phyloP scores from a whole-genome alignment of 2,113 vertebrate genomes.

The Oplegnathus fasciatus region DNA sequence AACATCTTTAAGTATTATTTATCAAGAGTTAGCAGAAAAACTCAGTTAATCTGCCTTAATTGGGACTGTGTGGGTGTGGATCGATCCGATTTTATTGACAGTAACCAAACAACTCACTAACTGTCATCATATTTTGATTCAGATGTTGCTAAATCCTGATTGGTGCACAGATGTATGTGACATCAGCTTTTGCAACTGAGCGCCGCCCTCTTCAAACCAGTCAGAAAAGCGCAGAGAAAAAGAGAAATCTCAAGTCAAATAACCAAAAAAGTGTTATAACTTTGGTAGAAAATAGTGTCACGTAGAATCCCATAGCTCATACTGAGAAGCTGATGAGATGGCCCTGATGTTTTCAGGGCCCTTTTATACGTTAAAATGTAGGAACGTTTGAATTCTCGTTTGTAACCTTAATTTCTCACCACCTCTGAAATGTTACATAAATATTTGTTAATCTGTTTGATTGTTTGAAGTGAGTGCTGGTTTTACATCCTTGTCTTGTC shows the following conservation, averaged over 20 bases:
- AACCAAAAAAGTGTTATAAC: neutral
- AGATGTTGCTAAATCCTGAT: neutral
- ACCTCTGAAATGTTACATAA: neutral
- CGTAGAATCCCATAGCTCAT: neutral
- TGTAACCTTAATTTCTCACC: neutral
- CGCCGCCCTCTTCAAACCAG: neutral
- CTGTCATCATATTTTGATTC: neutral
- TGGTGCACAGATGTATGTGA: neutral
- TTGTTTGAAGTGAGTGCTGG: neutral
- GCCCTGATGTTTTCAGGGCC: neutral
- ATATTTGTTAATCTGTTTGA: neutral
- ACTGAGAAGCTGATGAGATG: neutral
- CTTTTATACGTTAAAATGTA: neutral
- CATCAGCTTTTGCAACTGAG: too few species aligned
- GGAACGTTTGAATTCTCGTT: neutral
- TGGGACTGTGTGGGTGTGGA: neutral
- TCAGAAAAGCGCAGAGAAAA: neutral
- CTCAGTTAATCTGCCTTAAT: neutral
- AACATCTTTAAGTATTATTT: too few species aligned
- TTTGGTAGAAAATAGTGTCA: too few species aligned
- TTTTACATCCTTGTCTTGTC: neutral
- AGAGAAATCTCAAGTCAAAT: neutral
- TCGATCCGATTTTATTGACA: neutral
- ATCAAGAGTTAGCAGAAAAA: too few species aligned
- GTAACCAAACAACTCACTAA: neutral